Evolutionary conservation across 2,797 vertebrate genomes (phyloP).

Genomic region (Lateolabrax maculatus): DNA sequence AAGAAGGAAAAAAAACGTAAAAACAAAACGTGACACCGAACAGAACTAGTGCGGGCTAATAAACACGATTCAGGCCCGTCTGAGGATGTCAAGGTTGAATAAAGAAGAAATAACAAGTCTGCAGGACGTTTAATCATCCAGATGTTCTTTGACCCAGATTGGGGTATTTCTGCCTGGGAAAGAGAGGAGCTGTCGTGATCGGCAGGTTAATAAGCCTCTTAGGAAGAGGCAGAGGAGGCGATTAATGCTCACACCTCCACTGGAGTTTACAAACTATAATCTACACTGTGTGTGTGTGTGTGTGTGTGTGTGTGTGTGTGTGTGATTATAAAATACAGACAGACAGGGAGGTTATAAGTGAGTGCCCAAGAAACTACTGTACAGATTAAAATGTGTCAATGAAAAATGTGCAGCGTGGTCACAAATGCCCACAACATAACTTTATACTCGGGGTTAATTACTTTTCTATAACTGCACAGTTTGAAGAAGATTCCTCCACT

Average conservation of each 20-base stretch:
- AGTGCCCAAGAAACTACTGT: background rate
- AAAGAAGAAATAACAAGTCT: background rate
- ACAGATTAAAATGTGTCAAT: background rate
- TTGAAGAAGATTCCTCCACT: no score
- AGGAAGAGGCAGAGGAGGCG: conserved; percentile 16
- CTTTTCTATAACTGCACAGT: no score
- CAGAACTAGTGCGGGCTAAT: background rate
- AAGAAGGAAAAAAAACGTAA: fast-evolving
- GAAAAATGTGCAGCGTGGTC: no score
- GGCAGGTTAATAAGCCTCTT: conserved; percentile 23
- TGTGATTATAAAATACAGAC: background rate
- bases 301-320: background rate
- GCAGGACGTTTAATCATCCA: conserved; percentile 3
- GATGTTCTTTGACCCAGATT: conserved; percentile 34
- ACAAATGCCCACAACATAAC: no score
- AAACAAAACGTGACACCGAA: background rate
- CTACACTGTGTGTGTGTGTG: background rate
- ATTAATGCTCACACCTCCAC: conserved; percentile 14
- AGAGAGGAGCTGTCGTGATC: conserved; percentile 3
- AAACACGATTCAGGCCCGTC: background rate
- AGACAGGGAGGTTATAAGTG: background rate
- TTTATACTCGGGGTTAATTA: no score
- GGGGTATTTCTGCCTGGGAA: conserved; percentile 14
- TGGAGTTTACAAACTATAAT: background rate
- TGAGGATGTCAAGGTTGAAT: background rate